Base-by-base conservation (phyloP, 2,888 invertebrate genomes). In the Trilocha varians region DNA sequence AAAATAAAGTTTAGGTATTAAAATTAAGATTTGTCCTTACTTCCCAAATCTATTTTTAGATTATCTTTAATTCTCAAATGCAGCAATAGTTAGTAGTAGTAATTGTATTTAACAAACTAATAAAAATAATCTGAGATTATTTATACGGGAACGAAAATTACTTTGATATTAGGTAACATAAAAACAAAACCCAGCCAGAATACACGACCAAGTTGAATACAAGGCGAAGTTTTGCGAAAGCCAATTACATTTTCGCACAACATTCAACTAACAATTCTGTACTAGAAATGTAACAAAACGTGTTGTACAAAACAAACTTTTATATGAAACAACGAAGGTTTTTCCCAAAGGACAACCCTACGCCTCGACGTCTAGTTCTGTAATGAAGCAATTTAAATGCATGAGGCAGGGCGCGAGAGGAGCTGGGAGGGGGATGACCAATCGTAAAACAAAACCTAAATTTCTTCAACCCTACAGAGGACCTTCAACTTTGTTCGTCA, bases 331-430 rank as follows among this genome's bases (percentile, higher is more conserved):
- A 47, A 52, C 55, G 45, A 54, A 44, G 53, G 57, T 59, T 61
- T 61, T 73, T 72, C 75, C 71, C 70, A 55, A 57, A 59, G 65
- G 82, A 62, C 86, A 85, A 75, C 87, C 84, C 85, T 87, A 76
- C 55, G 58, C 56, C 58, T 62, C 67, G 69, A 63, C 74, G 80
- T 83, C 83, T 83, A 80, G 77, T 75, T 77, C 80, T 65, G 78
- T 87, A 87, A 87, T 87, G 87, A 87, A 87, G 87, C 86, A 87
- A 87, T 87, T 86, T 87, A 87, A 87, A 87, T 87, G 87, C 87
- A 87, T 87, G 86, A 87, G 84, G 84, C 80, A 85, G 85, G 85
- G 84, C 83, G 79, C 77, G 83, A 78, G 78, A 70, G 72, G 59
- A 67, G 66, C 61, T 65, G 78, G 83, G 83, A 72, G 84, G 84